phyloP scores from a whole-genome alignment of 1,140 invertebrate genomes.

The Drosophila quadrilineata region DNA sequence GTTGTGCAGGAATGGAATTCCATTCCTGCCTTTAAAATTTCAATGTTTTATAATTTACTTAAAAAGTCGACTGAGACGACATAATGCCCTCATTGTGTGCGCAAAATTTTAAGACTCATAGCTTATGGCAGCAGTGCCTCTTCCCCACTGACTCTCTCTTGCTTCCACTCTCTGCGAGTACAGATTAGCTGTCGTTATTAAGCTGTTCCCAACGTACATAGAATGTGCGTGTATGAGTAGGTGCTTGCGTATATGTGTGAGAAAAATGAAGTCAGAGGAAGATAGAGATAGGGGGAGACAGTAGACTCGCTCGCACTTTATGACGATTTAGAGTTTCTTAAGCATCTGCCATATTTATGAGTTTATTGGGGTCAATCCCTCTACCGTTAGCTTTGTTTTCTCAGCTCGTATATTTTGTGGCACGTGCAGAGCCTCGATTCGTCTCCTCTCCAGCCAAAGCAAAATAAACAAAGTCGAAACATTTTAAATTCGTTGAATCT shows the following conservation, averaged over 20 bases:
- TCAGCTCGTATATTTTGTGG: slow-evolving; percentile 3
- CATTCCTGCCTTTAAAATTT: slow-evolving; percentile 24
- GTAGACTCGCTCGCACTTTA: slow-evolving; percentile 16
- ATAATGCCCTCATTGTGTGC: slow-evolving; percentile 52
- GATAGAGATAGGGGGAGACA: not conserved
- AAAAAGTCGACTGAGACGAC: slow-evolving; percentile 35
- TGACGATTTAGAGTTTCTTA: slow-evolving; percentile 42
- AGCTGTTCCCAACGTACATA: too few relatives aligned
- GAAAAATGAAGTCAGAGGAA: not conserved
- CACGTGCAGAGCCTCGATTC: not conserved
- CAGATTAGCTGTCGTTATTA: not conserved
- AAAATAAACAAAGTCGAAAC: slow-evolving; percentile 4
- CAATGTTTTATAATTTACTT: slow-evolving; percentile 67
- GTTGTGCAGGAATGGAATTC: not conserved
- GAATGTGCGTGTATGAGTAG: not conserved
- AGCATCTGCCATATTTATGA: slow-evolving; percentile 50
- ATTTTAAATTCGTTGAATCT: slow-evolving; percentile 9
- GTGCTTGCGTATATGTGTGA: slow-evolving; percentile 11
- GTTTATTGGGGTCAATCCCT: slow-evolving; percentile 53
- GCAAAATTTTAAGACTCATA: slow-evolving; percentile 37
- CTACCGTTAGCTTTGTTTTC: slow-evolving; percentile 25
- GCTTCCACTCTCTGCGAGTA: too few relatives aligned
- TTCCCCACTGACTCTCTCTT: not conserved
- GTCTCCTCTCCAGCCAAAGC: too few relatives aligned
- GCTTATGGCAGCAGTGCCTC: slow-evolving; percentile 13